Evolutionary conservation across 64 coral and sea anemone species (phyloP), one percentile per base, ranked within the genome.

Genomic region (Astreopora myriophthalma): DNA sequence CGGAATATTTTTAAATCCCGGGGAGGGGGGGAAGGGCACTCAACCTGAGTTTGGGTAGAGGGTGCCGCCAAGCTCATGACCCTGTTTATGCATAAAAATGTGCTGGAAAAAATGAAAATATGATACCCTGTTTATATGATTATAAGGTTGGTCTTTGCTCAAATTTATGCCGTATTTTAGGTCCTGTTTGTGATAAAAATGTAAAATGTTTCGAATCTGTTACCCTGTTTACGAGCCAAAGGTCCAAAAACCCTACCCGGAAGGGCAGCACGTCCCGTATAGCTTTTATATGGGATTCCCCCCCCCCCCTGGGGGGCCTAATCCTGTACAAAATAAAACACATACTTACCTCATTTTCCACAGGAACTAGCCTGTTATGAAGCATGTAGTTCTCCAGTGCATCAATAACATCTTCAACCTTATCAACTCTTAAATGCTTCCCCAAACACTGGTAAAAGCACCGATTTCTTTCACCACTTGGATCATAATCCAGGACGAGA

Each of bases 381-480:
- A 44, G 34, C 74, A 77, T 77, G 74, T 77, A 77, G 48, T 77
- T 77, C 74, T 77, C 74, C 35, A 77, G 44, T 42, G 35, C 35
- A 42, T 42, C 48, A 29, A 77, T 77, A 44, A 77, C 35, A 44
- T 42, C 74, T 48, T 52, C 35, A 23, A 77, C 74, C 19, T 77
- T 29, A 28, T 52, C 35, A 42, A 77, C 74, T 42, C 74, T 42
- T 29, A 77, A 77, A 77, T 77, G 74, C 74, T 42, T 77, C 2
- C 35, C 48, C 35, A 77, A 52, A 77, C 74, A 77, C 35, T 80
- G 44, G 74, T 78, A 78, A 44, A 78, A 78, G 48, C 37, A 78
- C 35, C 74, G 37, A 44, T 78, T 78, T 78, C 74, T 78, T 78
- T 78, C 74, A 42, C 74, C 74, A 44, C 48, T 52, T 78, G 74